Evolutionary conservation across 2,888 invertebrate species (phyloP), one percentile per base, ranked within the genome.

Genomic region (Cephalotes varians): DNA sequence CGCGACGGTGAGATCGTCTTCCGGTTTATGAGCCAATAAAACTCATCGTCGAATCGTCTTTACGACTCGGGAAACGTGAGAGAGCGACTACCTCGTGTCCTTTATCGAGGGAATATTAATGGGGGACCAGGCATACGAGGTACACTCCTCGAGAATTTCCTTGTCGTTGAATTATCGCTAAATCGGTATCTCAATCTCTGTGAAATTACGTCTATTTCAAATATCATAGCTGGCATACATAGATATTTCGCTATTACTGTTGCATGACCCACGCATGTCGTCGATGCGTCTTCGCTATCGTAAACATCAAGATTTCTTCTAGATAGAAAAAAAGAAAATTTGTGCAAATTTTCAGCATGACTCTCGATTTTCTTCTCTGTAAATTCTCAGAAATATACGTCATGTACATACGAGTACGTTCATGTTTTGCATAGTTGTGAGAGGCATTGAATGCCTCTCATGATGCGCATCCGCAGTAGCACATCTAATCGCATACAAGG

Each of bases 401-500:
- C 44, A 25, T 18, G 5, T 15, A 37, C 31, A 21, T n/a, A 40
- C 28, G 44, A 62, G 47, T 10, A 34, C 15, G 31, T 18, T 51
- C 31, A 6, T 62, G 34, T 69, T 65, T 65, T 25, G 25, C 10
- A 54, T 4, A 34, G 6, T 54, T 71, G 54, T 65, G 67, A 64
- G 34, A 74, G 34, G 49, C 31, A 54, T 31, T 74, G 21, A 47
- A 56, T n/a, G n/a, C n/a, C n/a, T n/a, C n/a, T n/a, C n/a, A n/a
- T 47, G 76, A 58, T 12, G 74, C 40, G 62, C 10, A 25, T 56
- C 69, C 65, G 76, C 81, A 81, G 84, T 87, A 87, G 81, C 84
- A 84, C 72, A 69, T 83, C 90, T 85, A 89, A 89, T 88, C 84
- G 85, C 69, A 28, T 56, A 81, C 81, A 86, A 87, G 88, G 86